These are phyloP conservation scores for Hydrozoanthus tunicans DNA, from an alignment of 64 coral and sea anemone species.

Conservation along the genomic window DNA sequence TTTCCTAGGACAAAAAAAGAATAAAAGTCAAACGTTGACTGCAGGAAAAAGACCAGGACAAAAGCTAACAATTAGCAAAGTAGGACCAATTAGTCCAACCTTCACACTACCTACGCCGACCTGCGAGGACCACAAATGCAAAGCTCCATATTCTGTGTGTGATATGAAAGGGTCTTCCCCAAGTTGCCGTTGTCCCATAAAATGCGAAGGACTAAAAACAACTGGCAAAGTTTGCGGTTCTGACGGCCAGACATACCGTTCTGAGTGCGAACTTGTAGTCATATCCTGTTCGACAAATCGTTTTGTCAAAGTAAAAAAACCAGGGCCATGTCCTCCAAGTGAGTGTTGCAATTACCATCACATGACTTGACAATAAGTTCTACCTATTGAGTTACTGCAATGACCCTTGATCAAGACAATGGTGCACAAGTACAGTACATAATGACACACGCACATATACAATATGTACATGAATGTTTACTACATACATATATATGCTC, in stretches of 20 bases:
- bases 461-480: too few species aligned
- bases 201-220: not conserved
- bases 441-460: too few species aligned
- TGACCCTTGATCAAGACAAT: too few species aligned
- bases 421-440: too few species aligned
- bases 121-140: not conserved
- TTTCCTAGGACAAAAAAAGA: too few species aligned
- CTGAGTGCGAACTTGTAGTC: not conserved
- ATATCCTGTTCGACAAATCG: not conserved
- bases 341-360: slow-evolving; percentile 3
- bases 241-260: slow-evolving; percentile 5
- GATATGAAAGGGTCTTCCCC: not conserved
- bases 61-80: too few species aligned
- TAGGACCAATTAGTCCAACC: not conserved
- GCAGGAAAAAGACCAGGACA: too few species aligned
- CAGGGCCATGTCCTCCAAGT: slow-evolving; percentile 19
- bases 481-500: too few species aligned
- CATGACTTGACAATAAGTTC: too few species aligned
- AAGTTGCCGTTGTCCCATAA: not conserved
- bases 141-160: not conserved
- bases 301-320: not conserved
- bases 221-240: slow-evolving; percentile 16
- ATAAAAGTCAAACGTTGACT: too few species aligned
- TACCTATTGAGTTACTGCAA: too few species aligned
- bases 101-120: not conserved